These are phyloP conservation scores for Limosa lapponica DNA, from an alignment of 2,797 vertebrate genomes.

Conservation along the genomic window DNA sequence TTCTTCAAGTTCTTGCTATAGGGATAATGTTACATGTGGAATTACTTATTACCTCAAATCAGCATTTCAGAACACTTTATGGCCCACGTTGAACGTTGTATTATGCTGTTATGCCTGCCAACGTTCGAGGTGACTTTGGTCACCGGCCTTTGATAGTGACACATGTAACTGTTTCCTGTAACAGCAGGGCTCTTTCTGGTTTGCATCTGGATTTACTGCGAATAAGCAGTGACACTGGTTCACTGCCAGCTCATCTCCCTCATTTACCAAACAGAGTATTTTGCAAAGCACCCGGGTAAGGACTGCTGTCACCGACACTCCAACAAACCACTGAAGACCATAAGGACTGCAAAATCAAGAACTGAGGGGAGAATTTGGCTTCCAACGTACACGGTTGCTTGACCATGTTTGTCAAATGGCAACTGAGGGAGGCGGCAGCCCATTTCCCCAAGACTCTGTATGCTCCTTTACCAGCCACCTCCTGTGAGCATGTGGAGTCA, in stretches of 20 bases:
- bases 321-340: accelerated
- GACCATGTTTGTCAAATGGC: not conserved
- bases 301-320: not conserved
- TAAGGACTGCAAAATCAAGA: not conserved
- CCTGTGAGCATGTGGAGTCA: accelerated
- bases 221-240: not conserved
- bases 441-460: not conserved
- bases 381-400: too few species aligned
- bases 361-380: not conserved
- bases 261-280: not conserved
- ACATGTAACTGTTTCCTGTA: not conserved
- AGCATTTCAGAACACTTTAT: not conserved
- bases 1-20: not conserved
- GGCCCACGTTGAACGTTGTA: accelerated
- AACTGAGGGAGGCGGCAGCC: not conserved
- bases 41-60: not conserved
- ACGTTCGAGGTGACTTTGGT: not conserved
- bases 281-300: not conserved
- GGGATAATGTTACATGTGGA: not conserved
- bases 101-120: not conserved
- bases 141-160: not conserved
- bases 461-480: too few species aligned
- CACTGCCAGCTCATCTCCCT: not conserved
- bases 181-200: not conserved
- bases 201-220: not conserved